These are phyloP conservation scores for Dryocosmus kuriphilus DNA, from an alignment of 2,888 invertebrate species.

Conservation along the genomic window DNA sequence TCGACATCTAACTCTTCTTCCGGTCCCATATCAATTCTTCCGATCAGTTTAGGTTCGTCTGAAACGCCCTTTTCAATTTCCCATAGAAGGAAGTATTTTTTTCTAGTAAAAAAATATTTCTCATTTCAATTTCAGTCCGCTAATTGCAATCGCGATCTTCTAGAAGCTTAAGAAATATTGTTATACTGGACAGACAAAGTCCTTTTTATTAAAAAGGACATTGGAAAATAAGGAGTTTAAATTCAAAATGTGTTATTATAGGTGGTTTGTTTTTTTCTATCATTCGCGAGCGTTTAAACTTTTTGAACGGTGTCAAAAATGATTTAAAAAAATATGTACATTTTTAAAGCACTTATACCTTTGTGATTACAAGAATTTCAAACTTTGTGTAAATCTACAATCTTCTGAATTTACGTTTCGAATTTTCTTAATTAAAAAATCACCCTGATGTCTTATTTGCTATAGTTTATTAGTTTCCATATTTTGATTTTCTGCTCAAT, in stretches of 20 bases:
- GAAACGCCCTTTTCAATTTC: not conserved
- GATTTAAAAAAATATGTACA: not conserved
- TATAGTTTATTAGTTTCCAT: too few species aligned
- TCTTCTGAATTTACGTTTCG: too few species aligned
- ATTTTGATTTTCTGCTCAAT: not conserved
- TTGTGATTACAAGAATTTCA: too few species aligned
- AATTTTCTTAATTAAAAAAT: too few species aligned
- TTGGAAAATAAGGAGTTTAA: not conserved
- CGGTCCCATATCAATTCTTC: slow-evolving; percentile 10
- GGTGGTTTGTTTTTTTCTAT: too few species aligned
- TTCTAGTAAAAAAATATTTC: not conserved
- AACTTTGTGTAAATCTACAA: too few species aligned
- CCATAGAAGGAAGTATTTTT: not conserved
- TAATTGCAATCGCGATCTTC: not conserved
- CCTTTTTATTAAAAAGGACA: not conserved
- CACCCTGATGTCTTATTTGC: not conserved
- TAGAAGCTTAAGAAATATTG: not conserved
- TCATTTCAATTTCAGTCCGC: not conserved
- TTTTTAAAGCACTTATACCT: too few species aligned
- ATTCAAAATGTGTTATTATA: not conserved
- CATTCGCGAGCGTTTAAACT: not conserved
- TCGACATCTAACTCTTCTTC: slow-evolving; percentile 59
- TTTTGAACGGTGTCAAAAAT: not conserved
- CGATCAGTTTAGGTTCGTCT: not conserved
- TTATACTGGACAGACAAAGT: not conserved